Evolutionary conservation across 2,113 vertebrate species (phyloP).

Genomic region (Isurus oxyrinchus): DNA sequence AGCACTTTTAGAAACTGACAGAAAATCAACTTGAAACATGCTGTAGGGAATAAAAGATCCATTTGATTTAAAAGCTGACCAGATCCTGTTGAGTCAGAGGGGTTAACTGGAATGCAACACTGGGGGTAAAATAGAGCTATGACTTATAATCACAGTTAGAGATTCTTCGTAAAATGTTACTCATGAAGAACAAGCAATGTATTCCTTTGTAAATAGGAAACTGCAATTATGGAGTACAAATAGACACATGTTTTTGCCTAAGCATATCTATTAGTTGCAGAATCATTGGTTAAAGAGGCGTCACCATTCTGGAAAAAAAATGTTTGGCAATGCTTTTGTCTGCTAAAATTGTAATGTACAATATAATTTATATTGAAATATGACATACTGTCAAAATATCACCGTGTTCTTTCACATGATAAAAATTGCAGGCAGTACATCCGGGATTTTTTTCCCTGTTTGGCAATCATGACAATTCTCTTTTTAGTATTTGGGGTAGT

Average conservation of each 20-base stretch:
- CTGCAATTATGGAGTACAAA: background rate
- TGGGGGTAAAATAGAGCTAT: background rate
- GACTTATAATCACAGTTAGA: background rate
- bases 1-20: background rate
- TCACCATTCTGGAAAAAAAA: background rate
- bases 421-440: background rate
- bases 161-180: background rate
- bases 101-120: background rate
- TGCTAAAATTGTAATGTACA: background rate
- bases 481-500: background rate
- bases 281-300: background rate
- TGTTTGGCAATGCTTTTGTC: background rate
- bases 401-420: background rate
- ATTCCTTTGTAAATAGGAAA: background rate
- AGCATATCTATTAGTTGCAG: background rate
- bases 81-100: background rate
- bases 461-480: background rate
- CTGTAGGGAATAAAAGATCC: background rate
- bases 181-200: background rate
- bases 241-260: background rate
- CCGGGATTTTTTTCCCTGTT: background rate
- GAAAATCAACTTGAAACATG: background rate
- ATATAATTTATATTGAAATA: background rate
- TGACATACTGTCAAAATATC: background rate
- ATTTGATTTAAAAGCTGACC: background rate